These are phyloP conservation scores for Aphis gossypii DNA, from an alignment of 1,140 invertebrate species.

Conservation along the genomic window DNA sequence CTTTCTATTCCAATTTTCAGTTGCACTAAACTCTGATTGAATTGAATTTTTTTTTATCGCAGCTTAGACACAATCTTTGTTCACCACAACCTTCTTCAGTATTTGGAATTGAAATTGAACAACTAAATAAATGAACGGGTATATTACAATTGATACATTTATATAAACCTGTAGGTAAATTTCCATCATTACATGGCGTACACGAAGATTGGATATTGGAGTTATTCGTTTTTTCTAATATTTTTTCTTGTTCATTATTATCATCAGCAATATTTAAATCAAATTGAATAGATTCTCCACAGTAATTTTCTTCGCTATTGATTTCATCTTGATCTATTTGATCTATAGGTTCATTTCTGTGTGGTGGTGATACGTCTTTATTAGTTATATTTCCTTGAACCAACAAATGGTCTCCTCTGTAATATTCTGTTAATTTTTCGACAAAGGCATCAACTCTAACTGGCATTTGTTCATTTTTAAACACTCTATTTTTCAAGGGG, in stretches of 20 bases:
- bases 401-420: neutral
- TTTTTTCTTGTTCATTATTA: too few species aligned
- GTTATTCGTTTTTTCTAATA: too few species aligned
- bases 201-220: too few species aligned
- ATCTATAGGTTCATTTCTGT: too few species aligned
- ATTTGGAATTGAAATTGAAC: neutral
- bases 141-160: neutral
- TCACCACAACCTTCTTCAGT: neutral
- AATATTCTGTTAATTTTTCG: neutral
- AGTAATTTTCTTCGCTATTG: too few species aligned
- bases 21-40: neutral
- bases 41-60: neutral
- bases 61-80: neutral
- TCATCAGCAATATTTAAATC: too few species aligned
- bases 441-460: neutral
- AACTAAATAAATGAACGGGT: neutral
- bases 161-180: neutral
- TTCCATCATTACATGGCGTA: neutral
- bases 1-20: neutral
- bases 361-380: too few species aligned
- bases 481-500: neutral
- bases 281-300: too few species aligned
- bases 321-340: too few species aligned
- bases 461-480: slow-evolving; percentile 8
- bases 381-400: too few species aligned